Evolutionary conservation across 2,888 invertebrate species (phyloP).

Genomic region (Drosophila mettleri): DNA sequence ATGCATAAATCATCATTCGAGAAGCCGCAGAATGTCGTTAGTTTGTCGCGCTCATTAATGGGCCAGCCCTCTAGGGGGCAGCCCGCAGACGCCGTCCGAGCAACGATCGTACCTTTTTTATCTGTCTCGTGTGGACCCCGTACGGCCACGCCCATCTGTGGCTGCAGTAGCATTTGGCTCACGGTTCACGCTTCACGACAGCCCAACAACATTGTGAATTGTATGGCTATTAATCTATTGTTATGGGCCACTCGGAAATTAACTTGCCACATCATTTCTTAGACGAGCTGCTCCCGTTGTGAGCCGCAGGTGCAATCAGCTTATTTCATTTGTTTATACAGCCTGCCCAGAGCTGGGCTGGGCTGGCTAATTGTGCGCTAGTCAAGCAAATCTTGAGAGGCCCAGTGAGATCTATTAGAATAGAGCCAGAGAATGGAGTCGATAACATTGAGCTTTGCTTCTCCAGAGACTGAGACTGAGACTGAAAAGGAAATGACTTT

Average conservation of each 20-base stretch:
- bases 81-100: constrained; percentile 5
- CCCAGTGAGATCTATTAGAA: not conserved
- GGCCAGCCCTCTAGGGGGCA: constrained; percentile 26
- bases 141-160: constrained; percentile 20
- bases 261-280: constrained; percentile 79
- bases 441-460: no score
- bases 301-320: constrained; percentile 43
- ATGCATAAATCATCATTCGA: constrained; percentile 74
- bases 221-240: constrained; percentile 70
- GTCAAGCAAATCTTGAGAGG: not conserved
- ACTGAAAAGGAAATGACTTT: no score
- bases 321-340: constrained; percentile 11
- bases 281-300: constrained; percentile 46
- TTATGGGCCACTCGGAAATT: constrained; percentile 58
- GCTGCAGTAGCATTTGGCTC: constrained; percentile 33
- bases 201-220: constrained; percentile 52
- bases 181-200: constrained; percentile 46
- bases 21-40: constrained; percentile 63
- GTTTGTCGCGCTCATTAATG: constrained; percentile 78
- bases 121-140: not conserved
- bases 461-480: no score
- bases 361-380: not conserved
- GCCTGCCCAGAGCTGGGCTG: not conserved
- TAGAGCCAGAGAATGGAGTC: not conserved
- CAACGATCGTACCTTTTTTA: constrained; percentile 7